Conservation (phyloP, 2,797 vertebrate species). For the Poecilia wingei region DNA sequence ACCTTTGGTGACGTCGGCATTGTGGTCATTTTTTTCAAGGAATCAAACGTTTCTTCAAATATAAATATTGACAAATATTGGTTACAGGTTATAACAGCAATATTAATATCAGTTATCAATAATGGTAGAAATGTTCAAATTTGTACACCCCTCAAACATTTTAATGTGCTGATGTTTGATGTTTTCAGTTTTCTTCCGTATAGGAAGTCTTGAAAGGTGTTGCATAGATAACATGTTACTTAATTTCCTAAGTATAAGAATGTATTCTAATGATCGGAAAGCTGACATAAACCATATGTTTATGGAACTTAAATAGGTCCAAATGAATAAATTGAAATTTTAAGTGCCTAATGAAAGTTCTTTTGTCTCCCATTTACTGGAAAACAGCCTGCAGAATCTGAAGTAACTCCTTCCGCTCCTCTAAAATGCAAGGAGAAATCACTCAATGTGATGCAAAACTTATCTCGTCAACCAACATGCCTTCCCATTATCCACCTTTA, state of each 20-base stretch:
- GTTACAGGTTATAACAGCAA: too few relatives aligned
- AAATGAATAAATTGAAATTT: not conserved
- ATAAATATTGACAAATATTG: too few relatives aligned
- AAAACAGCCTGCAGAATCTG: not conserved
- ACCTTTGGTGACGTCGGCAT: too few relatives aligned
- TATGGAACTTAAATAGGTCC: not conserved
- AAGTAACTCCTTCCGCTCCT: constrained; percentile 1
- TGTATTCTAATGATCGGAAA: not conserved
- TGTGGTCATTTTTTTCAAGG: too few relatives aligned
- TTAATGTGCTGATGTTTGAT: not conserved
- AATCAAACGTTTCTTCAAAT: too few relatives aligned
- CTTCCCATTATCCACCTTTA: constrained; percentile 34
- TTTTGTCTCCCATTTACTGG: not conserved
- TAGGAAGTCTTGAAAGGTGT: not conserved
- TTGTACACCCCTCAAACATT: not conserved
- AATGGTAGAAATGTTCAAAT: too few relatives aligned
- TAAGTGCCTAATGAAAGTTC: not conserved
- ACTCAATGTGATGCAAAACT: constrained; percentile 31
- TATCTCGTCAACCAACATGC: constrained; percentile 34
- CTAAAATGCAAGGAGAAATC: constrained; percentile 31
- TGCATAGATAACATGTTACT: not conserved
- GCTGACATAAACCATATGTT: not conserved
- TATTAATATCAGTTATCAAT: too few relatives aligned
- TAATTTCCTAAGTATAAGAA: not conserved
- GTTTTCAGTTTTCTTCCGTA: not conserved